Evolutionary conservation across 2,797 vertebrate species (phyloP).

Genomic region (Denticeps clupeoides): DNA sequence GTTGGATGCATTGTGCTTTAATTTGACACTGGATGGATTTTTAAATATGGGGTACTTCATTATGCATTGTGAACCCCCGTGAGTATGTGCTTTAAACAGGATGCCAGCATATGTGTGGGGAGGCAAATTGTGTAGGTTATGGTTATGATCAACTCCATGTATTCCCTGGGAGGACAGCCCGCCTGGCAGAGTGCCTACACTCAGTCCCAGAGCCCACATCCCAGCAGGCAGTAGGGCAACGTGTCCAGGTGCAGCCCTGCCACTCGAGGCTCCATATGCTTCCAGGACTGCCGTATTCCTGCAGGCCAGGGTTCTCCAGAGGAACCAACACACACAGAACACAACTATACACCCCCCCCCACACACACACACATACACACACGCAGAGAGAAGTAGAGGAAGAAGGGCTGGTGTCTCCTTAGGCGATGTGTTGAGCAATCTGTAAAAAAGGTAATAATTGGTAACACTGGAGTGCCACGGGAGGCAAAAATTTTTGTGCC

Average conservation of each 20-base stretch:
- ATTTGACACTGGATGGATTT: too few species aligned
- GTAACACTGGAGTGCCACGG: too few species aligned
- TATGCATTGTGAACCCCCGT: too few species aligned
- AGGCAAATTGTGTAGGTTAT: conserved; percentile 10
- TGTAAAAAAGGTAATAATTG: neutral
- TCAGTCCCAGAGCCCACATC: neutral
- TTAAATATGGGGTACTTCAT: too few species aligned
- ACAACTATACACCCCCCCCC: neutral
- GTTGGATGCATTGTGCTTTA: too few species aligned
- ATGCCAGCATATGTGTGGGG: neutral
- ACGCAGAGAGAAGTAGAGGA: neutral
- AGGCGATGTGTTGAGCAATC: conserved; percentile 5
- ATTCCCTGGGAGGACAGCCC: neutral
- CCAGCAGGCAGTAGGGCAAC: neutral
- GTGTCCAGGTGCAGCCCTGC: neutral
- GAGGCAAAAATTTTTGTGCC: too few species aligned
- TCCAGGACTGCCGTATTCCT: neutral
- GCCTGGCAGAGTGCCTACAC: neutral
- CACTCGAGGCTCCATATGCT: neutral
- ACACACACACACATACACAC: conserved; percentile 1
- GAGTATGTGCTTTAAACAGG: too few species aligned
- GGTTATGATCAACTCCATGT: neutral
- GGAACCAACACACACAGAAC: neutral
- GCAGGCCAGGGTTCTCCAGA: neutral
- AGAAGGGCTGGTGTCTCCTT: neutral